These are phyloP conservation scores for Podargus strigoides DNA, from an alignment of 2,797 vertebrate genomes.

Conservation along the genomic window DNA sequence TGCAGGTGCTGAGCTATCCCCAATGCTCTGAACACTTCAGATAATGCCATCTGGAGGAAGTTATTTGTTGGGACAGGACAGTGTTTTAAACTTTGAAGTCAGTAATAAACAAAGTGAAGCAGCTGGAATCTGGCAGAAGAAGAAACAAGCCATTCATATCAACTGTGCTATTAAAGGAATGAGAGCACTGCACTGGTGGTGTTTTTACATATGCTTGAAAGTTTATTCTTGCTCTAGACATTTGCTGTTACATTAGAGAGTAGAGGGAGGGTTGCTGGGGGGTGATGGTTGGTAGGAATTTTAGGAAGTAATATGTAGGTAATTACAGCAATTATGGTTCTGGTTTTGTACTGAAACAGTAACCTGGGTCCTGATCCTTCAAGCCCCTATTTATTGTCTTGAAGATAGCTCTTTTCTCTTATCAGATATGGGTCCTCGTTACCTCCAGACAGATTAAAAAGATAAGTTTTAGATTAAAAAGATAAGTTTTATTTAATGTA, in stretches of 20 bases:
- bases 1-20: constrained; percentile 68
- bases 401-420: background rate
- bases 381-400: background rate
- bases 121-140: constrained; percentile 74
- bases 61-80: constrained; percentile 72
- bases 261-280: constrained; percentile 7
- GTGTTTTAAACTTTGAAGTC: constrained; percentile 74
- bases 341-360: background rate
- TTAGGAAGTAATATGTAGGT: background rate
- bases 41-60: constrained; percentile 70
- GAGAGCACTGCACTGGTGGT: constrained; percentile 20
- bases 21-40: constrained; percentile 38
- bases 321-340: background rate
- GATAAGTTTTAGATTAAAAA: background rate
- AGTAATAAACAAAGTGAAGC: constrained; percentile 74
- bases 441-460: background rate
- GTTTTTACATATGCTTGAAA: constrained; percentile 59
- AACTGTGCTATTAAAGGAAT: constrained; percentile 53
- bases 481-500: background rate
- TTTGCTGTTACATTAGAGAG: constrained; percentile 19
- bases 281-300: background rate
- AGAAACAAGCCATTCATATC: constrained; percentile 69
- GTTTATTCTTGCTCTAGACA: constrained; percentile 57
- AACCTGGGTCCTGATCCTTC: background rate
- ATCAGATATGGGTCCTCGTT: background rate